Evolutionary conservation across 2,113 vertebrate genomes (phyloP).

Genomic region (Spizaetus ornatus): DNA sequence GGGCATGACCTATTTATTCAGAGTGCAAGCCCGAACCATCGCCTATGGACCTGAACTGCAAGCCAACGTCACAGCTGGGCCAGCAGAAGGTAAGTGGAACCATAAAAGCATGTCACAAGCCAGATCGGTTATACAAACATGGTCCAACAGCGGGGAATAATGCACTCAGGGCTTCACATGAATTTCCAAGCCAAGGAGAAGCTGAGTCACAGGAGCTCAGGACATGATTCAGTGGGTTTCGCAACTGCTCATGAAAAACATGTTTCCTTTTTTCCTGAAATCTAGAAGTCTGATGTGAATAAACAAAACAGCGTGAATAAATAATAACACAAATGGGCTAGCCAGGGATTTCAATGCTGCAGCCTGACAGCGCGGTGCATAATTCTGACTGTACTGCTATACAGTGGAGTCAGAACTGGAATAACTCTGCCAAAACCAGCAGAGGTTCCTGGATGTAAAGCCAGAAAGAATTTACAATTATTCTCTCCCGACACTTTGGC

Average conservation of each 20-base stretch:
- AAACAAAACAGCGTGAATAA: slow-evolving; percentile 13
- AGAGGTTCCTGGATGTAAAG: background rate
- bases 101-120: background rate
- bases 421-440: background rate
- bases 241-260: background rate
- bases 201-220: background rate
- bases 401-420: background rate
- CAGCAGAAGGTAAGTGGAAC: slow-evolving; percentile 82
- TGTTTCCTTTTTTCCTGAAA: background rate
- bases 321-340: background rate
- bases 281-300: background rate
- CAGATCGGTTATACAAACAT: background rate
- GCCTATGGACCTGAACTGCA: slow-evolving; percentile 84
- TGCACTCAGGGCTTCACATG: background rate
- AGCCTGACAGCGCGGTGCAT: background rate
- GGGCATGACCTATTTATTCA: slow-evolving; percentile 86
- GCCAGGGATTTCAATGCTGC: background rate
- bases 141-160: background rate
- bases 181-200: background rate
- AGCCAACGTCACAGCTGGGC: slow-evolving; percentile 88
- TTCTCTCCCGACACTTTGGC: background rate
- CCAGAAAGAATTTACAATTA: background rate
- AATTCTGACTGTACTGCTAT: background rate
- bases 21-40: slow-evolving; percentile 88
- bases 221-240: background rate